phyloP scores from a whole-genome alignment of 2,797 vertebrate species.

The Argya squamiceps region DNA sequence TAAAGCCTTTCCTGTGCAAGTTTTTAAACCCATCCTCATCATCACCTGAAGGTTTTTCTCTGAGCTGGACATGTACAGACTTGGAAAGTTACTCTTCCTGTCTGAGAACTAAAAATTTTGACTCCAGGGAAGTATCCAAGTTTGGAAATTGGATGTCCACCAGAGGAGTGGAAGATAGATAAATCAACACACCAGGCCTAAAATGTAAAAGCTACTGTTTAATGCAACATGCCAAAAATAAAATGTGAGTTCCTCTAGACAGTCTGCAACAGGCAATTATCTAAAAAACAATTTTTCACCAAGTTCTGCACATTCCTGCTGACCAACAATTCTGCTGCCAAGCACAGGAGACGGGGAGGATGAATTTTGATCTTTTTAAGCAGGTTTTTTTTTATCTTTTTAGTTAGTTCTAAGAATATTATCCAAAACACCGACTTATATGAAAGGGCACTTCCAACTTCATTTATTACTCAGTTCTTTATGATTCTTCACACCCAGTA shows the following conservation, averaged over 20 bases:
- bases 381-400: background rate
- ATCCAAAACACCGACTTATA: background rate
- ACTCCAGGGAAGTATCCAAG: background rate
- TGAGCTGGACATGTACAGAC: background rate
- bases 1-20: background rate
- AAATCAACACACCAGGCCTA: slow-evolving; percentile 36
- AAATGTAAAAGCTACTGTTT: slow-evolving; percentile 26
- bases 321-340: slow-evolving; percentile 51
- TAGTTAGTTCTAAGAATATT: slow-evolving; percentile 49
- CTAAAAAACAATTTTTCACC: slow-evolving; percentile 58
- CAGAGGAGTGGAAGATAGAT: background rate
- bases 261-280: slow-evolving; percentile 63
- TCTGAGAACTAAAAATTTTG: background rate
- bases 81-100: background rate
- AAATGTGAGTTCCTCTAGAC: slow-evolving; percentile 51
- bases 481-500: background rate
- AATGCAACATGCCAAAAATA: slow-evolving; percentile 45
- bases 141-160: slow-evolving; percentile 19
- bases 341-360: background rate
- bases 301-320: slow-evolving; percentile 57
- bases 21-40: background rate
- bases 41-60: background rate
- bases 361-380: background rate
- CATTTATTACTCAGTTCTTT: background rate
- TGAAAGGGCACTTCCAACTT: background rate